Evolutionary conservation across 2,888 invertebrate species (phyloP).

Genomic region (Timema cristinae): DNA sequence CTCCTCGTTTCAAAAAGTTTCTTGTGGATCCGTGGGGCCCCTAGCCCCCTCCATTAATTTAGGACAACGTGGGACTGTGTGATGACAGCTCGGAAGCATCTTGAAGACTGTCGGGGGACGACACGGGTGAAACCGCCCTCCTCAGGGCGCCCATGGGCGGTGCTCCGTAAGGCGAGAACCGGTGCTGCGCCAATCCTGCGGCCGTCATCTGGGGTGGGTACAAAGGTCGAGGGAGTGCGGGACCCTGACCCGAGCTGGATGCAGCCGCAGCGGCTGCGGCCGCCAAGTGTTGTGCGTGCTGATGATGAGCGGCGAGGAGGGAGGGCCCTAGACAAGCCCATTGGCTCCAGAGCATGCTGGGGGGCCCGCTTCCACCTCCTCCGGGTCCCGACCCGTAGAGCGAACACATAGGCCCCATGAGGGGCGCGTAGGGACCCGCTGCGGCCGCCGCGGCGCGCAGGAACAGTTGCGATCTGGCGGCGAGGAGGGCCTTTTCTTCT

Average conservation of each 20-base stretch:
- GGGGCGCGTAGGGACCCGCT: constrained; percentile 54
- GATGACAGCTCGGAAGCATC: constrained; percentile 45
- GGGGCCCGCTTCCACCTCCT: constrained; percentile 43
- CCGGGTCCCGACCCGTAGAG: constrained; percentile 37
- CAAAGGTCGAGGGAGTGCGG: constrained; percentile 36
- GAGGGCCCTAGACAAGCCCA: constrained; percentile 67
- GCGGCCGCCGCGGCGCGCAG: constrained; percentile 66
- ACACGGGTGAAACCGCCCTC: constrained; percentile 46
- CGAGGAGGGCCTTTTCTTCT: constrained; percentile 73
- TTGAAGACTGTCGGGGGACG: constrained; percentile 59
- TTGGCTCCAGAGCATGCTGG: constrained; percentile 63
- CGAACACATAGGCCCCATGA: constrained; percentile 50
- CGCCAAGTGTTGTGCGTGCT: constrained; percentile 61
- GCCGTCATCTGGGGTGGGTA: constrained; percentile 27
- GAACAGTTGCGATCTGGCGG: constrained; percentile 71
- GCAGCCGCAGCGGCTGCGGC: constrained; percentile 43
- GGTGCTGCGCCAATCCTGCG: constrained; percentile 41
- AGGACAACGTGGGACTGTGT: constrained; percentile 36
- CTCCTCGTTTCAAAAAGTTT: too few relatives aligned
- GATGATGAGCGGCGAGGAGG: constrained; percentile 48
- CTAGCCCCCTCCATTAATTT: constrained; percentile 3
- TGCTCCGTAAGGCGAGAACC: constrained; percentile 46
- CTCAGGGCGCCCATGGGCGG: constrained; percentile 29
- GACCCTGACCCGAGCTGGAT: constrained; percentile 20
- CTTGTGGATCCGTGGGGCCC: too few relatives aligned